Conservation (phyloP, 1,140 invertebrate species). For the Orchestia grillus region DNA sequence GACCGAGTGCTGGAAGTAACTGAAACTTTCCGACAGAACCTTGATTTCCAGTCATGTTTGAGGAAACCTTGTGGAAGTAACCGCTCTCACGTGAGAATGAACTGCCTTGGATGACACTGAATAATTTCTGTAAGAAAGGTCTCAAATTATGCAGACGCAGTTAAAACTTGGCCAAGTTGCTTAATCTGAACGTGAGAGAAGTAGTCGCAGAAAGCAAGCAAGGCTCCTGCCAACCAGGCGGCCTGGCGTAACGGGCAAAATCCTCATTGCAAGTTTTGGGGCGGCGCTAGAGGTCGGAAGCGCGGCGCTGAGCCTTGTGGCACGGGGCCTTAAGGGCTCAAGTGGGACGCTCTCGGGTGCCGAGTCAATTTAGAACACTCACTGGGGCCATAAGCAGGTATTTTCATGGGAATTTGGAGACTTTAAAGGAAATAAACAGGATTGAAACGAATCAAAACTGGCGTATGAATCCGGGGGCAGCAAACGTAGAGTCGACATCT, state of each 20-base stretch:
- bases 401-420: slow-evolving; percentile 69
- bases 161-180: slow-evolving; percentile 22
- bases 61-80: too few species aligned
- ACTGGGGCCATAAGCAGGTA: slow-evolving; percentile 67
- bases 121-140: neutral
- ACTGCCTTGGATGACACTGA: neutral
- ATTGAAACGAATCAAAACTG: slow-evolving; percentile 67
- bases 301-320: neutral
- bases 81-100: too few species aligned
- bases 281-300: slow-evolving; percentile 1
- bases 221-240: neutral
- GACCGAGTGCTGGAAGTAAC: too few species aligned
- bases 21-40: too few species aligned
- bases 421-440: slow-evolving; percentile 69
- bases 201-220: neutral
- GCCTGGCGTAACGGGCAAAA: neutral
- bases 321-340: neutral
- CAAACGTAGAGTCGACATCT: neutral
- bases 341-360: neutral
- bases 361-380: slow-evolving; percentile 67
- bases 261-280: neutral
- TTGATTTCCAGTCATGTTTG: too few species aligned
- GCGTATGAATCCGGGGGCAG: slow-evolving; percentile 15
- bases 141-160: slow-evolving; percentile 26
- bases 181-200: slow-evolving; percentile 9